A percentile compares a stretch with the other conserved stretches of the same genome.
Evolutionary conservation across 2,113 vertebrate genomes (phyloP).

Genomic region (Manacus vitellinus): DNA sequence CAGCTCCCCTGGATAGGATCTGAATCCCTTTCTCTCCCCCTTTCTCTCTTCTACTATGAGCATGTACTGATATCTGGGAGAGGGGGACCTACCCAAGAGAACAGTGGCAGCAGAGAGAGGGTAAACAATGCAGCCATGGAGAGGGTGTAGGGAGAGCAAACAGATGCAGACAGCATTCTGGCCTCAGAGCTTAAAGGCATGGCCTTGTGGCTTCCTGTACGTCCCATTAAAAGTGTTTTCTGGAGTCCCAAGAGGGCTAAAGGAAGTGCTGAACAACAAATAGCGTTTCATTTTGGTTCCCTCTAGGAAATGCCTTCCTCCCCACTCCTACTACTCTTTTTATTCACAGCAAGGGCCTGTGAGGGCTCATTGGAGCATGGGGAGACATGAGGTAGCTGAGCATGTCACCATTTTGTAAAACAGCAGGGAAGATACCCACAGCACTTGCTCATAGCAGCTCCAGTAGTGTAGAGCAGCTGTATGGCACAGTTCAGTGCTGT

Average conservation of each 20-base stretch:
- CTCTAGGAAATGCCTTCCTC: background rate
- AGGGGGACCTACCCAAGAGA: background rate
- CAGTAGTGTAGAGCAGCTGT: fast-evolving
- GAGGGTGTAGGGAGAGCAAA: background rate
- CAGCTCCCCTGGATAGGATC: background rate
- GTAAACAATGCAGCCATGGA: fast-evolving
- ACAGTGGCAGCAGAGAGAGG: background rate
- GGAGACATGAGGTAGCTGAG: background rate
- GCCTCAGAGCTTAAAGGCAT: background rate
- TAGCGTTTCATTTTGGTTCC: background rate
- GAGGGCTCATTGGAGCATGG: background rate
- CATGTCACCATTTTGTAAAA: background rate
- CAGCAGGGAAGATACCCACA: background rate
- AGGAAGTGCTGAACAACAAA: background rate
- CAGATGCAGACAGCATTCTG: background rate
- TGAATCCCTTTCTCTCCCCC: background rate
- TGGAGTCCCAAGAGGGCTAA: background rate
- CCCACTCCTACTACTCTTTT: background rate
- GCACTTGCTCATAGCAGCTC: background rate
- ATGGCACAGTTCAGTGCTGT: fast-evolving
- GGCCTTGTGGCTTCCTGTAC: background rate
- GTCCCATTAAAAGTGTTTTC: background rate
- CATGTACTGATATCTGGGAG: background rate
- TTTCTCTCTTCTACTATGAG: background rate
- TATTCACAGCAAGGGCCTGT: background rate